Base-by-base conservation (phyloP, 2,888 invertebrate genomes). In the Thymelicus sylvestris region DNA sequence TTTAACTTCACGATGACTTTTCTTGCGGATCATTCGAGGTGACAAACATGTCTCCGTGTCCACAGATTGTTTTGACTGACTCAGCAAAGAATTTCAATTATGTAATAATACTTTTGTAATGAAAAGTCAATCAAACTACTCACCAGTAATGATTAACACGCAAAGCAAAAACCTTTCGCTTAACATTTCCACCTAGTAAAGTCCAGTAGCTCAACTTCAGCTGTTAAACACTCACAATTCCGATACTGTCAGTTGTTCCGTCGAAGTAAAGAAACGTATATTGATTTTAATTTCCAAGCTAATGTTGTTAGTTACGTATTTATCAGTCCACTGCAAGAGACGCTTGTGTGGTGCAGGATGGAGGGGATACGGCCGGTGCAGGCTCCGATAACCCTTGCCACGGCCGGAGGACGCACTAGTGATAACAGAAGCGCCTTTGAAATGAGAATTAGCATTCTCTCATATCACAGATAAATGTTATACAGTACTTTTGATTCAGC, bases 131-230 rank as follows among this genome's bases (percentile, higher is more conserved):
- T 8, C 7, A 15, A 15, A 19, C 19, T 59, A 89, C 92, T 91
- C 75, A 93, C 92, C 92, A 87, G 87, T 83, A 80, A 89, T 79
- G 81, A 91, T 84, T 80, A 91, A 82, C 81, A 87, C 81, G 80
- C 87, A 91, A 82, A 91, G 81, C 73, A 91, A 78, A 75, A 88
- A 77, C 88, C 85, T 90, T 80, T 83, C 84, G 91, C 85, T 87
- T 87, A 89, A 81, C 92, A 93, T 93, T 90, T 91, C 92, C 92
- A 92, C 85, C 79, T 84, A 78, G 77, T 89, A 86, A 77, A 80
- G 80, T 87, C 84, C 84, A 81, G 84, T 76, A 69, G 74, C 39
- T 52, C 59, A 63, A 60, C 38, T 65, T 39, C 70, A 65, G 70
- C 38, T 59, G 8, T 70, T 41, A 57, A 38, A 39, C 55, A 55